Evolutionary conservation across 2,888 invertebrate species (phyloP).

Genomic region (Calameuta pallipes): DNA sequence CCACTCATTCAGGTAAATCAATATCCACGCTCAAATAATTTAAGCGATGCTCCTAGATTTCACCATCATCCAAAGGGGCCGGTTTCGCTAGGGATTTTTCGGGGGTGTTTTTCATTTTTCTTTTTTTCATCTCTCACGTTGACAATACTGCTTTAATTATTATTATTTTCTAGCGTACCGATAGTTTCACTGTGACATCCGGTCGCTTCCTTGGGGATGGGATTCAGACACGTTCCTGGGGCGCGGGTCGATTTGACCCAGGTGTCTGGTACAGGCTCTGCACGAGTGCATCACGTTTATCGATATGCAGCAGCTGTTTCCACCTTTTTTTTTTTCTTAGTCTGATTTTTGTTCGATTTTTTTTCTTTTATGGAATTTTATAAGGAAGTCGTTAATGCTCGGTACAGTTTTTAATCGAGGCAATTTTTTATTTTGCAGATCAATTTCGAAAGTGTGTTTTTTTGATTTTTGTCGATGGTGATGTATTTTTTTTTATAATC

Average conservation of each 20-base stretch:
- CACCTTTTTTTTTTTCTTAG: background rate
- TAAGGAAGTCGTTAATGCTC: background rate
- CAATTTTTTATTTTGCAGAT: background rate
- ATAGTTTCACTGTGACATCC: background rate
- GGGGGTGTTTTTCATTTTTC: background rate
- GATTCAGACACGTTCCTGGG: background rate
- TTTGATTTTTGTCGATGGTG: background rate
- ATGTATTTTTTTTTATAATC: background rate
- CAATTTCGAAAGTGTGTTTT: background rate
- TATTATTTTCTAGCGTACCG: background rate
- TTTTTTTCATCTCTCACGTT: background rate
- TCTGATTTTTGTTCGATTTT: background rate
- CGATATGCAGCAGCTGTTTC: slow-evolving; percentile 19
- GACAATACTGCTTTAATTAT: background rate
- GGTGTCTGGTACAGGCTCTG: background rate
- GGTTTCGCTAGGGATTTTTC: background rate
- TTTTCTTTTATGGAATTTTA: background rate
- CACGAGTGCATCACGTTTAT: slow-evolving; percentile 6
- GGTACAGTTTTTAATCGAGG: background rate
- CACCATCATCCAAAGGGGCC: background rate
- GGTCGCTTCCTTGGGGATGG: background rate
- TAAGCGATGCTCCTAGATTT: background rate
- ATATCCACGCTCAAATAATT: slow-evolving; percentile 20
- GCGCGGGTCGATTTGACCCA: background rate
- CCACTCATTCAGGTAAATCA: slow-evolving; percentile 55